Evolutionary conservation across 2,797 vertebrate genomes (phyloP), one percentile per base, ranked within the genome.

Genomic region (Pterois miles): DNA sequence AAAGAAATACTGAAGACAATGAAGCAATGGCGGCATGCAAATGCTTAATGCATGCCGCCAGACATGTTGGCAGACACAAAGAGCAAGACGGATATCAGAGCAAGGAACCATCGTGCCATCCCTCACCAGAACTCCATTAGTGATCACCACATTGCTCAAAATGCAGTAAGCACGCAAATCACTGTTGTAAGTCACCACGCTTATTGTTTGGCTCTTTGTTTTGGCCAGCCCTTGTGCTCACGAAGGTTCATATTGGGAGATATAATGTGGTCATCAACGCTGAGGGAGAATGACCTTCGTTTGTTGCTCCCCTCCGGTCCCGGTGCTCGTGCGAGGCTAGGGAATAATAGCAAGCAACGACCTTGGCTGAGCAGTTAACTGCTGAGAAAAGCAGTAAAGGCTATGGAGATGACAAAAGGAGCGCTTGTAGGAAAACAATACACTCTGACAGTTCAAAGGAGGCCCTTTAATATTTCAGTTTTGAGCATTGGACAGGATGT

Each of bases 301-400:
- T 91, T 89, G 89, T 91, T 74, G 75, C 83, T 74, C 85, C 76
- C 63, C 82, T 71, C 79, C 64, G 46, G 67, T 86, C 58, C 64
- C 73, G 0, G 54, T 1, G 74, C 85, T 80, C 64, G 23, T 50
- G 60, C 1, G 70, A 82, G 74, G 86, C 84, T 65, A 77, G 65
- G 84, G 84, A 93, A 91, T 90, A 89, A 93, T 71, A 81, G 90
- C 89, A 57, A 81, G 90, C 89, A 63, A 71, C 68, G 92, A 94
- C 94, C 93, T 95, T 93, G 93, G 89, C 88, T 80, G 81, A 4
- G 78, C 83, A 78, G 86, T 93, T 93, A 94, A 95, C 87, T 90
- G 94, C 95, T 95, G 94, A 95, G 91, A 90, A 89, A 92, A 90
- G 93, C 93, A 91, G 87, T 91, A 93, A 88, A 90, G 85, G 85